Percentiles rank a stretch among this genome's conserved stretches.
Evolutionary conservation across 2,113 vertebrate species (phyloP).

Genomic region (Aythya baeri): DNA sequence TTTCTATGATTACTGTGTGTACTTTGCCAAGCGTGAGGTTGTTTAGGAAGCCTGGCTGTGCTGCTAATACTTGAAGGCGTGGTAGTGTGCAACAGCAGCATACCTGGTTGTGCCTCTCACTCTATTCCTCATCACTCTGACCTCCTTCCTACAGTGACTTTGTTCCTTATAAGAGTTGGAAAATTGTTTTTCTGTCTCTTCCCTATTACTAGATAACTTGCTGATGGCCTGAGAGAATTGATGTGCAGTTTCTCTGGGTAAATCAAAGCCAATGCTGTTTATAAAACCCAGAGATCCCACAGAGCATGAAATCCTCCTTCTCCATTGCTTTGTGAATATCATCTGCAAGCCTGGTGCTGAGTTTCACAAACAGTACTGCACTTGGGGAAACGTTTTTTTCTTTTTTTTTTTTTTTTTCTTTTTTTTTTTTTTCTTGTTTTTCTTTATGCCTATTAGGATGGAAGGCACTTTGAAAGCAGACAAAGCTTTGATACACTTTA

Average conservation of each 20-base stretch:
- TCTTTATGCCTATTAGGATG: background rate
- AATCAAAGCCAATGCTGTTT: background rate
- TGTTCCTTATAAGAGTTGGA: background rate
- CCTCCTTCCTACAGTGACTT: background rate
- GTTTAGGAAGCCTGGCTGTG: background rate
- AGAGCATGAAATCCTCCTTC: background rate
- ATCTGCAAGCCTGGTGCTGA: background rate
- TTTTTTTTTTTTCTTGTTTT: background rate
- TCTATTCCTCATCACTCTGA: background rate
- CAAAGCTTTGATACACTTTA: background rate
- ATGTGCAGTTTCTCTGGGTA: background rate
- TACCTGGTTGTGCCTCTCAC: background rate
- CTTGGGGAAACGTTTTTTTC: background rate
- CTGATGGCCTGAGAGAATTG: background rate
- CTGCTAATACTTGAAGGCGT: background rate
- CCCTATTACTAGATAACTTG: background rate
- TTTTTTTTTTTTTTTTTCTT: background rate
- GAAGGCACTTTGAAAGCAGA: background rate
- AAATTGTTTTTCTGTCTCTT: background rate
- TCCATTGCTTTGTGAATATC: background rate
- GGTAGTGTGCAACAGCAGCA: background rate
- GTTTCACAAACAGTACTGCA: background rate
- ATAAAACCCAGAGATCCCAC: background rate
- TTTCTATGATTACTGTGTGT: background rate
- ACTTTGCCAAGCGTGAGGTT: background rate